phyloP scores from a whole-genome alignment of 1,140 invertebrate genomes.

The Gonatopus flavifemur region DNA sequence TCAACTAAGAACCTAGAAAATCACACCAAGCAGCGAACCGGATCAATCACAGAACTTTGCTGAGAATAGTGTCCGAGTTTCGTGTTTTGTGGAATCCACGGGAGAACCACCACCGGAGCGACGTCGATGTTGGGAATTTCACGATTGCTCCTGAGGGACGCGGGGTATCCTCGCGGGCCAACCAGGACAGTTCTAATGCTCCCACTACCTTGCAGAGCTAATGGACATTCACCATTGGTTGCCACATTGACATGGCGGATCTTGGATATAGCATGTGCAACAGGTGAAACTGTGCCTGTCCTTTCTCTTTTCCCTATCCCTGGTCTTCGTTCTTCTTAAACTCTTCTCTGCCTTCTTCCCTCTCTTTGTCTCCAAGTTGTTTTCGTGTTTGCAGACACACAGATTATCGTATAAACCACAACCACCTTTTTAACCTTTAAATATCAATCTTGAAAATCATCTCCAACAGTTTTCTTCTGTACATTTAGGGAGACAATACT shows the following conservation, averaged over 20 bases:
- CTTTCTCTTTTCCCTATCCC: neutral
- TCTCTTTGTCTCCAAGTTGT: neutral
- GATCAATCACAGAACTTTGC: too few species aligned
- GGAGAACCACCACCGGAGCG: constrained; percentile 6
- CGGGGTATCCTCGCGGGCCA: constrained; percentile 35
- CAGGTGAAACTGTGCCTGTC: constrained; percentile 41
- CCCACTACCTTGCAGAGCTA: constrained; percentile 39
- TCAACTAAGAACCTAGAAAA: too few species aligned
- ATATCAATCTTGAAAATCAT: too few species aligned
- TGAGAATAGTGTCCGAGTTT: too few species aligned
- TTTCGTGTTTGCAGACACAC: constrained; percentile 18
- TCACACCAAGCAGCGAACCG: too few species aligned
- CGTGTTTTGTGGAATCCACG: too few species aligned
- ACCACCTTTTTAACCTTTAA: constrained; percentile 30
- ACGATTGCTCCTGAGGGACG: constrained; percentile 30
- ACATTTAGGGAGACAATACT: too few species aligned
- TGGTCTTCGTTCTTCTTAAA: constrained; percentile 1
- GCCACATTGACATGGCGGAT: constrained; percentile 48
- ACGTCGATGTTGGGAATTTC: neutral
- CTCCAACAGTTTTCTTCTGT: too few species aligned
- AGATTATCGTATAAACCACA: constrained; percentile 30
- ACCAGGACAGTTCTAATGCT: constrained; percentile 33
- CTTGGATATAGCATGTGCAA: constrained; percentile 37
- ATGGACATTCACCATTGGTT: constrained; percentile 45
- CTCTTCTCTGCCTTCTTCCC: neutral